phyloP scores from a whole-genome alignment of 2,797 vertebrate genomes.

The Enteromius anoplus region DNA sequence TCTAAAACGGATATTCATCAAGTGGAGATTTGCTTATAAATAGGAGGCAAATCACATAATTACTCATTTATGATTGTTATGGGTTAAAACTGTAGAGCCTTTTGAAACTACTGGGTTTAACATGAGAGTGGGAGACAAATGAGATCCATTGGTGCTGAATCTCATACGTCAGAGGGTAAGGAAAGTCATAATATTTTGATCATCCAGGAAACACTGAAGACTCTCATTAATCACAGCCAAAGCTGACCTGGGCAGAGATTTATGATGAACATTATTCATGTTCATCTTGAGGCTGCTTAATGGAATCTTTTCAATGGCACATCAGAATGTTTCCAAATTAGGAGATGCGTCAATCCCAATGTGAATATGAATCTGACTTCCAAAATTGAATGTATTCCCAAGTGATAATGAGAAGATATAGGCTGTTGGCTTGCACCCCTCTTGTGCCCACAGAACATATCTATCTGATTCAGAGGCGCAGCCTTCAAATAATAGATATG shows the following conservation, averaged over 20 bases:
- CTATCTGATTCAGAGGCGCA: constrained; percentile 74
- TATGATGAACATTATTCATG: background rate
- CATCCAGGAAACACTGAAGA: constrained; percentile 1
- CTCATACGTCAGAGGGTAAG: constrained; percentile 12
- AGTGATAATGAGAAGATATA: background rate
- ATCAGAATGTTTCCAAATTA: constrained; percentile 32
- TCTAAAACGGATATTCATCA: background rate
- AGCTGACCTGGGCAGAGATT: background rate
- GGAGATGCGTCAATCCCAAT: background rate
- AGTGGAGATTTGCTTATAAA: background rate
- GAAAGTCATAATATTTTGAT: constrained; percentile 33
- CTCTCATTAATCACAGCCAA: constrained; percentile 27
- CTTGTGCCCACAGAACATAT: constrained; percentile 92
- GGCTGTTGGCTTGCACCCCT: constrained; percentile 85
- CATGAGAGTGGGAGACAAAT: background rate
- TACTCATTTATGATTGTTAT: background rate
- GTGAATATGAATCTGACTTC: background rate
- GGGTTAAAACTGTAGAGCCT: background rate
- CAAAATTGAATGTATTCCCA: background rate
- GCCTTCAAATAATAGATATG: background rate
- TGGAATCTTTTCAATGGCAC: background rate
- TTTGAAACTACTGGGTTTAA: background rate
- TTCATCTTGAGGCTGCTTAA: background rate
- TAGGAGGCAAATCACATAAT: background rate
- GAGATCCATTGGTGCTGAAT: background rate